Base-by-base conservation (phyloP, 2,113 vertebrate genomes). In the Xiphophorus couchianus region DNA sequence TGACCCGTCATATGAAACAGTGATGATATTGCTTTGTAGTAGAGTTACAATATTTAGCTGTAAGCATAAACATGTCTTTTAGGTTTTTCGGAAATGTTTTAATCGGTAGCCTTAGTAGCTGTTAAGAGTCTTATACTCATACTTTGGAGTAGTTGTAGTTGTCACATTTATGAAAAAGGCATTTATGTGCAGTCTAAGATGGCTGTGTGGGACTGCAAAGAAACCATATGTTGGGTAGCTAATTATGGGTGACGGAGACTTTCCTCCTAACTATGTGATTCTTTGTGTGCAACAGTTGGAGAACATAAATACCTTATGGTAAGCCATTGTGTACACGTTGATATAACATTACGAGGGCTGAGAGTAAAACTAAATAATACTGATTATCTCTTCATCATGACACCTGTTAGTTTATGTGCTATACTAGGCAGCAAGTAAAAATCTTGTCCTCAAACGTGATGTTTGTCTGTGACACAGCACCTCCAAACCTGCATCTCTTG, bases 171-270 rank as follows among this genome's bases (percentile, higher is more conserved):
- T 54, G 5, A 44, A 15, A 51, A 29, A 51, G 51, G 15, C 51
- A 1, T 62, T 30, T 33, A 74, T 67, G n/a, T 30, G 14, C 37
- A 62, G 1, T 35, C 69, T 64, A 29, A 11, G 29, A 61, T 78
- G 28, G 67, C 37, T 25, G 30, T 1, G 35, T 72, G 42, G 77
- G 60, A 64, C 68, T 84, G 62, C 48, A 62, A 22, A 31, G 30
- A 58, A 48, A 42, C 82, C 68, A 76, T 74, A 71, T 72, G 42
- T 64, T 80, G 67, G 76, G 27, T 71, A 63, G 39, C 29, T 87
- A 77, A 88, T 84, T 79, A 74, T 62, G 78, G 44, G 63, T 79
- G 72, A 80, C 70, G 42, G 77, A 81, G 65, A 14, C 33, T 66
- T 71, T 31, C n/a, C 64, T 42, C 42, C 28, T 70, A 8, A 65